Evolutionary conservation across 1,140 invertebrate species (phyloP).

Genomic region (Diorhabda elongata): DNA sequence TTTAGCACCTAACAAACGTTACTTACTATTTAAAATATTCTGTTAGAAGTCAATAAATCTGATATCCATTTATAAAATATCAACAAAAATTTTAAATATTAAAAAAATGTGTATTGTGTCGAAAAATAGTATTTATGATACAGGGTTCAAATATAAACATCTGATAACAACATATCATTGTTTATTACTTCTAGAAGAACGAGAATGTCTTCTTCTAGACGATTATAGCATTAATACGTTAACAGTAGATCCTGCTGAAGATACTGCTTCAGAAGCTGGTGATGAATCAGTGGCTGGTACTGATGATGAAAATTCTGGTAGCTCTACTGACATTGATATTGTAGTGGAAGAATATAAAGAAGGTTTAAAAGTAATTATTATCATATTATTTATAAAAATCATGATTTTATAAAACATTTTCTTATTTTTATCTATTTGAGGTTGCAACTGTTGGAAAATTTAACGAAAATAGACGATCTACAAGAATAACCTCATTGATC

Average conservation of each 20-base stretch:
- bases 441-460: constrained; percentile 26
- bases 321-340: constrained; percentile 31
- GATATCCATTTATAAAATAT: too few species aligned
- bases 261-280: constrained; percentile 27
- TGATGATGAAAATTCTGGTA: constrained; percentile 25
- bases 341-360: constrained; percentile 32
- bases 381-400: neutral
- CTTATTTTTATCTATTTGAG: constrained; percentile 11
- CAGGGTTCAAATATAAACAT: too few species aligned
- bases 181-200: constrained; percentile 17
- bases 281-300: constrained; percentile 21
- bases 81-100: too few species aligned
- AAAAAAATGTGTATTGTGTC: too few species aligned
- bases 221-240: constrained; percentile 20
- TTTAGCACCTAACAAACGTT: too few species aligned
- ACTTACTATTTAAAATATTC: too few species aligned
- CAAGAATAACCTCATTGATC: constrained; percentile 22
- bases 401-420: neutral
- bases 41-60: too few species aligned
- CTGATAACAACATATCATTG: too few species aligned
- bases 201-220: constrained; percentile 26
- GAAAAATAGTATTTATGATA: too few species aligned
- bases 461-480: constrained; percentile 22
- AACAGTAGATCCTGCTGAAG: constrained; percentile 17
- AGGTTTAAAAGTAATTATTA: constrained; percentile 22